phyloP scores from a whole-genome alignment of 2,113 vertebrate species.

The Phrynocephalus versicolor region DNA sequence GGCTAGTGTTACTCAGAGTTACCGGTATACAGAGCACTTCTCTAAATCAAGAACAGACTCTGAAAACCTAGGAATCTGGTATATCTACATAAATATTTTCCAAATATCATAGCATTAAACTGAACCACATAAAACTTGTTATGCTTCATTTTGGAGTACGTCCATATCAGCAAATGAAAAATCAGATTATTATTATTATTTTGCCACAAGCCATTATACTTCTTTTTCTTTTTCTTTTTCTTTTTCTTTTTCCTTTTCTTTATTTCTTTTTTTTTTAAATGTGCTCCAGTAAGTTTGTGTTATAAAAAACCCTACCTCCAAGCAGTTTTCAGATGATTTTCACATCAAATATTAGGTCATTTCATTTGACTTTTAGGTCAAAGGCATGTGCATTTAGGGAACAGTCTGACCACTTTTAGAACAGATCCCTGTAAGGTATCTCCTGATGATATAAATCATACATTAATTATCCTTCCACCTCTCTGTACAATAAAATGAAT shows the following conservation, averaged over 20 bases:
- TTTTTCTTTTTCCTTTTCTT: background rate
- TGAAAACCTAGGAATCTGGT: slow-evolving; percentile 22
- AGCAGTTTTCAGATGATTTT: background rate
- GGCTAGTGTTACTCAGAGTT: slow-evolving; percentile 36
- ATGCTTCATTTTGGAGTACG: background rate
- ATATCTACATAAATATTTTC: background rate
- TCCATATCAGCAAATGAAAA: background rate
- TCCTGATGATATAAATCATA: too few relatives aligned
- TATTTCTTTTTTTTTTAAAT: background rate
- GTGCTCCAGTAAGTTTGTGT: background rate
- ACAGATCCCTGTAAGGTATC: too few relatives aligned
- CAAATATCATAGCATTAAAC: background rate
- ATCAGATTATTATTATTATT: background rate
- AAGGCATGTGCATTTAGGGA: background rate
- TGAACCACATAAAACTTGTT: background rate
- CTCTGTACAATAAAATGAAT: too few relatives aligned
- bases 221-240: background rate
- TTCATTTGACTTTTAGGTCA: background rate
- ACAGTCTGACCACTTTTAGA: background rate
- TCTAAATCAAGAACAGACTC: slow-evolving; percentile 17
- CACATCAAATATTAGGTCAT: background rate
- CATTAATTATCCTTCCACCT: too few relatives aligned
- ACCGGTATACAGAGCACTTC: background rate
- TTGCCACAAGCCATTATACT: background rate
- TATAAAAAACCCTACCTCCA: background rate